Conservation (phyloP, 2,888 invertebrate genomes). For the Euzophera pinguis region DNA sequence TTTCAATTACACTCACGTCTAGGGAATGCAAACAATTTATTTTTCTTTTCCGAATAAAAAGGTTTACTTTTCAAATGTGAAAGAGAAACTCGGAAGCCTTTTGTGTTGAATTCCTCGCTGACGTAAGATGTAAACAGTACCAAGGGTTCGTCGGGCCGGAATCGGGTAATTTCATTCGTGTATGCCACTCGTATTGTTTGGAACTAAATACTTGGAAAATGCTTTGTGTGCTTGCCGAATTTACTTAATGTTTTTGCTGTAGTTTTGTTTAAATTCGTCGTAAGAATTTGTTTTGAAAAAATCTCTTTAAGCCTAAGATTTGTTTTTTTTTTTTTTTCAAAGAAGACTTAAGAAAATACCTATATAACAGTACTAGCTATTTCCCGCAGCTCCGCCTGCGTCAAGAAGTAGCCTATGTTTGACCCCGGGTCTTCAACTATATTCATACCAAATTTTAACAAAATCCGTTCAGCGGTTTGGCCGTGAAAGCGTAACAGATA, state of each 20-base stretch:
- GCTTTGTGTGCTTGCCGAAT: background rate
- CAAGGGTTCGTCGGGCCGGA: conserved; percentile 23
- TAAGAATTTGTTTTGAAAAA: too few relatives aligned
- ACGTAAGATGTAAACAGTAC: conserved; percentile 26
- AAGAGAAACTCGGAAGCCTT: conserved; percentile 31
- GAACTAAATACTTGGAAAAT: conserved; percentile 8
- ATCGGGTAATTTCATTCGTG: conserved; percentile 31
- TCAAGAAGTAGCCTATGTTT: too few relatives aligned
- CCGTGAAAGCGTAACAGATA: too few relatives aligned
- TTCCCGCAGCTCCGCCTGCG: too few relatives aligned
- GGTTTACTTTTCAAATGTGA: conserved; percentile 33
- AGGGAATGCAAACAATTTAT: conserved; percentile 49
- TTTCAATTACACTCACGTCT: conserved; percentile 43
- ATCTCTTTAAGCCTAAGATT: too few relatives aligned
- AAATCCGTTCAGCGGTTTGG: too few relatives aligned
- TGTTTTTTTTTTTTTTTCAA: too few relatives aligned
- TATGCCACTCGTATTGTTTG: conserved; percentile 17
- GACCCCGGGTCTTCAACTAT: too few relatives aligned
- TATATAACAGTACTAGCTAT: too few relatives aligned
- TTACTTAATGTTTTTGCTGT: background rate
- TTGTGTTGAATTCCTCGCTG: conserved; percentile 36
- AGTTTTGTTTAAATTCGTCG: too few relatives aligned
- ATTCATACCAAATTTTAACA: too few relatives aligned
- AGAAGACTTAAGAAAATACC: too few relatives aligned
- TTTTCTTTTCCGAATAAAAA: conserved; percentile 45